These are phyloP conservation scores for Budorcas taxicolor DNA, from an alignment of 2,113 vertebrate genomes.

Conservation along the genomic window DNA sequence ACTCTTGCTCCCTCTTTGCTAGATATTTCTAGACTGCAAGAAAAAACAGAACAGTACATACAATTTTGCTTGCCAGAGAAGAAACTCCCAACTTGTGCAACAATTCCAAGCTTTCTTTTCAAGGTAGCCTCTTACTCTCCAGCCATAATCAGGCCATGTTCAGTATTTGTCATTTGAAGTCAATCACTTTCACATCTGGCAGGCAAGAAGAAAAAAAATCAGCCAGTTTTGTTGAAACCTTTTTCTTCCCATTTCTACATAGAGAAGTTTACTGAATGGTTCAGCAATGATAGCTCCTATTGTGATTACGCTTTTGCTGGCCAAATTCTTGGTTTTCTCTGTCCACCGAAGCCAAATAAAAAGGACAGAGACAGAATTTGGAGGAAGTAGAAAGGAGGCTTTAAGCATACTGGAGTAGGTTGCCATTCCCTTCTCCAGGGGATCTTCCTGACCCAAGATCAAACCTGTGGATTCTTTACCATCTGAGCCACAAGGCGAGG, in stretches of 20 bases:
- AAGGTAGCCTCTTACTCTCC: background rate
- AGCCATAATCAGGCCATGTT: background rate
- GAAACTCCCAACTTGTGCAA: background rate
- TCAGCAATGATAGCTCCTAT: background rate
- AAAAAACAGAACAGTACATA: background rate
- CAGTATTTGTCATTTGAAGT: background rate
- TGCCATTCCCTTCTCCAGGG: background rate
- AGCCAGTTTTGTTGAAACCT: background rate
- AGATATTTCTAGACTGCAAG: background rate
- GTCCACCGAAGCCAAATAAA: accelerated
- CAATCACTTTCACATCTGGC: background rate
- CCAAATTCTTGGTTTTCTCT: background rate
- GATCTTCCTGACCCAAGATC: background rate
- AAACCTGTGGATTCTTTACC: background rate
- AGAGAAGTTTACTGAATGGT: background rate
- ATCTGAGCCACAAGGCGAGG: background rate
- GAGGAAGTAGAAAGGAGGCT: background rate
- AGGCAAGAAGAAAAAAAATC: background rate
- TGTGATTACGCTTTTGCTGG: background rate
- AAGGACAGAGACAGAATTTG: background rate
- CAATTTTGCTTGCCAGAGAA: background rate
- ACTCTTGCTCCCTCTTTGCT: background rate
- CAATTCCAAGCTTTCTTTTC: background rate
- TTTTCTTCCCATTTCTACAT: background rate
- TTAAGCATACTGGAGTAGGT: background rate